phyloP scores from a whole-genome alignment of 2,797 vertebrate species.

The Danio choprae region DNA sequence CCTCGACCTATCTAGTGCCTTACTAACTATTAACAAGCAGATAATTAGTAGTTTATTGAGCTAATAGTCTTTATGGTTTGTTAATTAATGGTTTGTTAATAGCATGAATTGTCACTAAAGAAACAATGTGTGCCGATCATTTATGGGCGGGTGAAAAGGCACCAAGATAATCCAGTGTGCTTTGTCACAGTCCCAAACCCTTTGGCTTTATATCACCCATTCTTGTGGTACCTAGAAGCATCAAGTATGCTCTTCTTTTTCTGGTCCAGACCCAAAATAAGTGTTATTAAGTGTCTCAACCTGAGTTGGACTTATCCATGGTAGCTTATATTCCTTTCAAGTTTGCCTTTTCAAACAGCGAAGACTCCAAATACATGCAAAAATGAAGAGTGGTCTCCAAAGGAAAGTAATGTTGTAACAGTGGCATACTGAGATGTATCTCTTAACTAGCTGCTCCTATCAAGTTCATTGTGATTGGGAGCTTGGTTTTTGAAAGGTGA shows the following conservation, averaged over 20 bases:
- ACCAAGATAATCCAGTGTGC: not conserved
- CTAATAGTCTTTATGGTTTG: too few relatives aligned
- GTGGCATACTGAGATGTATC: not conserved
- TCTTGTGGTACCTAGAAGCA: too few relatives aligned
- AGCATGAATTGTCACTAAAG: not conserved
- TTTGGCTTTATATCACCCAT: not conserved
- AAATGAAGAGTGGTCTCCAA: not conserved
- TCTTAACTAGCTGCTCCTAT: not conserved
- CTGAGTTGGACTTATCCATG: too few relatives aligned
- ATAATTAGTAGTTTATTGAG: too few relatives aligned
- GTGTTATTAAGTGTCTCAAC: too few relatives aligned
- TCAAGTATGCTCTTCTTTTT: not conserved
- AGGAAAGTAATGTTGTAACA: not conserved
- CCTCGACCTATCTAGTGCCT: too few relatives aligned
- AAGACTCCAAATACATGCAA: not conserved
- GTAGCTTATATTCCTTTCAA: not conserved
- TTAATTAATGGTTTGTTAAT: too few relatives aligned
- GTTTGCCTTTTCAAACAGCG: not conserved
- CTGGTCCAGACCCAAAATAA: not conserved
- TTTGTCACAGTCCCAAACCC: not conserved
- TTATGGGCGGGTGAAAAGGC: not conserved
- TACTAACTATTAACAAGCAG: too few relatives aligned
- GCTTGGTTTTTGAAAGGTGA: not conserved
- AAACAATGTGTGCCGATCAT: not conserved
- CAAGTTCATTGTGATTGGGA: not conserved